Percentiles rank a stretch among this genome's conserved stretches.
These are phyloP conservation scores for Pheosia tremula DNA, from an alignment of 2,888 invertebrate species.

Conservation along the genomic window DNA sequence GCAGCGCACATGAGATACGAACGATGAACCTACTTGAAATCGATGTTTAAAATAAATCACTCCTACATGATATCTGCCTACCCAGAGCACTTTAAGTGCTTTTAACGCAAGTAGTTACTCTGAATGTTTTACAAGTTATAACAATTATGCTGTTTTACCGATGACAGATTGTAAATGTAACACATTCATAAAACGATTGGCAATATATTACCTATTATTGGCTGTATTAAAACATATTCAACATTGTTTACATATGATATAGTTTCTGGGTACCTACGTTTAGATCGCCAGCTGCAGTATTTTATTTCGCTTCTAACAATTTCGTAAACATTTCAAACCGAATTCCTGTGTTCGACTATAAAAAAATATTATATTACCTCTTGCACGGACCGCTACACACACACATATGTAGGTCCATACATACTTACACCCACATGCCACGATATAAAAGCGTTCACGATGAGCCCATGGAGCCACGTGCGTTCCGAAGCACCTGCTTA, in stretches of 20 bases:
- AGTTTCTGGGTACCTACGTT: background rate
- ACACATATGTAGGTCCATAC: conserved; percentile 13
- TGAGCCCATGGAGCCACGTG: conserved; percentile 35
- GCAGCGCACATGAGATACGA: conserved; percentile 74
- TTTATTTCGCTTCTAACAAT: conserved; percentile 1
- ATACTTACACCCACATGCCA: conserved; percentile 11
- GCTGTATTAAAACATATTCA: no score
- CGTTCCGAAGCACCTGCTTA: conserved; percentile 48
- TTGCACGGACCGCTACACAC: conserved; percentile 10
- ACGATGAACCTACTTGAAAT: conserved; percentile 50
- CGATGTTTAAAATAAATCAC: conserved; percentile 69
- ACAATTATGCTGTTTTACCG: background rate
- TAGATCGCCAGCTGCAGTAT: conserved; percentile 8
- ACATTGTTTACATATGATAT: no score
- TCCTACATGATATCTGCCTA: conserved; percentile 60
- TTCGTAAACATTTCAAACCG: conserved; percentile 1
- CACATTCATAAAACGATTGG: no score
- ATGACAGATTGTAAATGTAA: no score
- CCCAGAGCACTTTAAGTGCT: conserved; percentile 55
- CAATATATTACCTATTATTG: no score
- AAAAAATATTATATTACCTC: conserved; percentile 39
- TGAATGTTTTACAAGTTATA: conserved; percentile 10
- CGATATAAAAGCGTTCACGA: conserved; percentile 7
- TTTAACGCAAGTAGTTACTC: conserved; percentile 44
- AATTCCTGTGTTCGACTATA: conserved; percentile 26